These are phyloP conservation scores for Pogonomyrmex californicus DNA, from an alignment of 1,140 invertebrate species.

Conservation along the genomic window DNA sequence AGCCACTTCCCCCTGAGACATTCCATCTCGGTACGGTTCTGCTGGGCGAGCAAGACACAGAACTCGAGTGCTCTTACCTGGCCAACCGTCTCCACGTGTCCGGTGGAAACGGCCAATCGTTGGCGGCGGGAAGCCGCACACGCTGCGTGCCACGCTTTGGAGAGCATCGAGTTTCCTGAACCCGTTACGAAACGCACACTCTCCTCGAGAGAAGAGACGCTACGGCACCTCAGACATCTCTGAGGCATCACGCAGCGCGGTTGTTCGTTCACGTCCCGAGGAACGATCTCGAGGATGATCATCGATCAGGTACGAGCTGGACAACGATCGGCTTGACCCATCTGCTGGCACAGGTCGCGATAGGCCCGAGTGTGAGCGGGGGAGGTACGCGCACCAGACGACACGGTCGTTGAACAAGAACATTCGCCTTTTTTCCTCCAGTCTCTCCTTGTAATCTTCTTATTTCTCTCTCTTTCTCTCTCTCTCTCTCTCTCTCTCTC, in stretches of 20 bases:
- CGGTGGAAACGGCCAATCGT: slow-evolving; percentile 81
- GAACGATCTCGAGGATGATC: slow-evolving; percentile 63
- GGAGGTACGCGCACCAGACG: slow-evolving; percentile 34
- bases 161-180: slow-evolving; percentile 78
- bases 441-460: slow-evolving; percentile 52
- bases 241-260: not conserved
- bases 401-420: slow-evolving; percentile 57
- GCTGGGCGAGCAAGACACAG: slow-evolving; percentile 52
- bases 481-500: slow-evolving; percentile 23
- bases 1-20: slow-evolving; percentile 65
- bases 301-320: slow-evolving; percentile 65
- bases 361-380: slow-evolving; percentile 18
- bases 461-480: slow-evolving; percentile 51
- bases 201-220: not conserved
- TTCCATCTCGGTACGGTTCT: slow-evolving; percentile 55
- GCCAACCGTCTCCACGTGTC: slow-evolving; percentile 79
- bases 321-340: not conserved
- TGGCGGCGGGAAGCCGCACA: slow-evolving; percentile 44
- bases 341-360: slow-evolving; percentile 15
- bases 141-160: slow-evolving; percentile 71
- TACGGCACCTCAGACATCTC: slow-evolving; percentile 56
- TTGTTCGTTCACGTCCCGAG: slow-evolving; percentile 16
- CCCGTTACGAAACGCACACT: slow-evolving; percentile 59
- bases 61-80: slow-evolving; percentile 60
- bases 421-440: slow-evolving; percentile 50